Evolutionary conservation across 30 jellyfish, hydroid and myxozoan genomes (phyloP).

Genomic region (Catostylus mosaicus): DNA sequence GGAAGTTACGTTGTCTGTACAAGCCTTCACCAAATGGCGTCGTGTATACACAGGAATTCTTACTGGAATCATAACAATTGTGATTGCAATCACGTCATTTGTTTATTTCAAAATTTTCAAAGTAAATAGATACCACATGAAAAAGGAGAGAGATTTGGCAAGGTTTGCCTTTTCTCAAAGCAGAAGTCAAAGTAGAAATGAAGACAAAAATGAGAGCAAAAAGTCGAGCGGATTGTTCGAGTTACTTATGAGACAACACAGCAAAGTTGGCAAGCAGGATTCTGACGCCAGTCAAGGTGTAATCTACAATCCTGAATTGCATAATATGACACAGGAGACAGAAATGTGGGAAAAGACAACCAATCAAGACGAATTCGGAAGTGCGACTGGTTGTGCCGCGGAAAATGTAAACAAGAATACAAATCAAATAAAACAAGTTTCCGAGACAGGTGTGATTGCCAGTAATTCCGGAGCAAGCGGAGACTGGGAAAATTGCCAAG

Average conservation of each 20-base stretch:
- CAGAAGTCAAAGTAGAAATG: neutral
- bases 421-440: too few relatives aligned
- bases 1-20: slow-evolving; percentile 30
- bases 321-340: too few relatives aligned
- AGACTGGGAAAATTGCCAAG: neutral
- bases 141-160: slow-evolving; percentile 10
- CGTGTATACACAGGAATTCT: slow-evolving; percentile 65
- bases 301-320: too few relatives aligned
- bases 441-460: too few relatives aligned
- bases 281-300: too few relatives aligned
- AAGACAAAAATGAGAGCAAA: neutral
- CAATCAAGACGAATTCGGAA: neutral
- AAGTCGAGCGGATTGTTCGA: neutral
- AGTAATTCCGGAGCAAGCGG: neutral
- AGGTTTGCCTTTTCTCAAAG: neutral
- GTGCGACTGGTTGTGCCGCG: neutral
- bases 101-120: slow-evolving; percentile 50
- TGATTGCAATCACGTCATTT: slow-evolving; percentile 11
- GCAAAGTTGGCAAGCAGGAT: neutral
- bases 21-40: slow-evolving; percentile 34
- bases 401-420: too few relatives aligned
- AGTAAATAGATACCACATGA: slow-evolving; percentile 35
- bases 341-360: too few relatives aligned
- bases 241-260: neutral
- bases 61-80: slow-evolving; percentile 24